A percentile compares a stretch with the other conserved stretches of the same genome.
These are phyloP conservation scores for Aphelenchoides fujianensis DNA, from an alignment of 1,140 invertebrate species.

Conservation along the genomic window DNA sequence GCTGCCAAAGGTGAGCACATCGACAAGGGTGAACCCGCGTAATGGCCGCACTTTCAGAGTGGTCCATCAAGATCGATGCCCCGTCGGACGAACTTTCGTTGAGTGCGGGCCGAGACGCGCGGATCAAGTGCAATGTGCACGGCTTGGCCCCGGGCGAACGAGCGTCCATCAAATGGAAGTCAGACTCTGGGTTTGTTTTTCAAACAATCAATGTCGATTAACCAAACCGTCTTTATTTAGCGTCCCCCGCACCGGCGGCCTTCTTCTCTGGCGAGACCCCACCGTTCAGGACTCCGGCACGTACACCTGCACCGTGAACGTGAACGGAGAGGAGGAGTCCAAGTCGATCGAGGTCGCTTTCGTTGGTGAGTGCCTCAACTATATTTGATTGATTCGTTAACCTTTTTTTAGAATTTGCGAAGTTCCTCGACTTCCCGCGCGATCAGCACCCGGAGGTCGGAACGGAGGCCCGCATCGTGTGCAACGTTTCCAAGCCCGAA, in stretches of 20 bases:
- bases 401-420: constrained; percentile 15
- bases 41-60: neutral
- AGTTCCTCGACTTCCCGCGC: neutral
- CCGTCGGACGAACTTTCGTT: neutral
- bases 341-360: neutral
- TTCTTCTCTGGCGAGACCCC: neutral
- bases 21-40: too few relatives aligned
- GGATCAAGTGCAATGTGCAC: neutral
- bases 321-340: neutral
- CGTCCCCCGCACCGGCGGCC: neutral
- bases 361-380: neutral
- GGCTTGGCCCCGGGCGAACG: constrained; percentile 4
- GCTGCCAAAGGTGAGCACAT: neutral
- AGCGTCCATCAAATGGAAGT: constrained; percentile 5
- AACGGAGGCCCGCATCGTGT: neutral
- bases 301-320: neutral
- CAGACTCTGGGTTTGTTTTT: neutral
- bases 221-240: neutral
- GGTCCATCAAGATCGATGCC: constrained; percentile 1
- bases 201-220: neutral
- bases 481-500: constrained; percentile 11
- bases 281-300: neutral
- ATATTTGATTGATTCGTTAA: neutral
- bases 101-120: neutral
- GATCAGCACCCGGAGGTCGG: constrained; percentile 11